phyloP scores from a whole-genome alignment of 2,888 invertebrate genomes.

The Leucophenga montana region DNA sequence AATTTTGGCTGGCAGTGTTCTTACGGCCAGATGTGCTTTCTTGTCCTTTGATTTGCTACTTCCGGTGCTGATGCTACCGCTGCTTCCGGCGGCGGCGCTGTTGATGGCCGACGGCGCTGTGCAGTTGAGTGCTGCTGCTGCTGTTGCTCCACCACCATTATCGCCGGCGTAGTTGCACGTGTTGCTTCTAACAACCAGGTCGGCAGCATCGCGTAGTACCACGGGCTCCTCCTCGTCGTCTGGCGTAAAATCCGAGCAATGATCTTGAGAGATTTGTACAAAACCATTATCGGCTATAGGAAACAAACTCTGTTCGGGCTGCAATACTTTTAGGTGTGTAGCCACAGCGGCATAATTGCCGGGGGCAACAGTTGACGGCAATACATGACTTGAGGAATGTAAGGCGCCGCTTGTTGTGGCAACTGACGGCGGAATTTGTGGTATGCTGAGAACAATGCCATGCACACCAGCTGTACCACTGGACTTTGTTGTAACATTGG shows the following conservation, averaged over 20 bases:
- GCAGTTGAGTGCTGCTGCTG: too few species aligned
- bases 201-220: conserved; percentile 59
- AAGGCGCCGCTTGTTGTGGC: too few species aligned
- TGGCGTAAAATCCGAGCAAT: conserved; percentile 70
- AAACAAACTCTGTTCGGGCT: conserved; percentile 55
- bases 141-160: neutral
- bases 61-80: conserved; percentile 30
- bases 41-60: conserved; percentile 37
- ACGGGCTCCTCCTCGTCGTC: conserved; percentile 72
- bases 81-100: conserved; percentile 30
- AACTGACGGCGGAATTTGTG: conserved; percentile 24
- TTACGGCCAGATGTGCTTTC: conserved; percentile 68
- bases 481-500: too few species aligned
- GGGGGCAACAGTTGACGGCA: neutral
- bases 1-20: conserved; percentile 71
- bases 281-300: conserved; percentile 72
- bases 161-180: conserved; percentile 29
- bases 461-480: too few species aligned
- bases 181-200: conserved; percentile 48
- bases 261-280: conserved; percentile 70
- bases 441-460: conserved; percentile 31
- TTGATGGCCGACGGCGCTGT: conserved; percentile 21
- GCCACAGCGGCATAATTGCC: conserved; percentile 14
- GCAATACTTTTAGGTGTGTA: conserved; percentile 25
- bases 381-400: too few species aligned